Evolutionary conservation across 2,113 vertebrate genomes (phyloP).

Genomic region (Trogon melanurus): DNA sequence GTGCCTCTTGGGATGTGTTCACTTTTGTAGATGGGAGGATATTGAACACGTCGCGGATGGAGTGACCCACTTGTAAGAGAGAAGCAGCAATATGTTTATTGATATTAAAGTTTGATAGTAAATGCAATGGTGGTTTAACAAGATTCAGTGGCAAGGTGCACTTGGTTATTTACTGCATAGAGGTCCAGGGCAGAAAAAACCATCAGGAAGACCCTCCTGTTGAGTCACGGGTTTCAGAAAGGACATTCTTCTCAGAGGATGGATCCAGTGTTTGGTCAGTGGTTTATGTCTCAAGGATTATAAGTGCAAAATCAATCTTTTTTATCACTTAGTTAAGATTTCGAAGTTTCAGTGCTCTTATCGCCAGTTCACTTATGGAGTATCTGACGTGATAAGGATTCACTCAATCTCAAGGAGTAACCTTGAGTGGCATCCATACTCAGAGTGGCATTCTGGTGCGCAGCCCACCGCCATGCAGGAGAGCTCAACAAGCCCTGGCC

Average conservation of each 20-base stretch:
- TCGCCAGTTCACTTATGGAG: neutral
- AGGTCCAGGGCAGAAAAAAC: neutral
- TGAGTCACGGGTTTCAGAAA: neutral
- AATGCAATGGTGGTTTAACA: neutral
- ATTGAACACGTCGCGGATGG: neutral
- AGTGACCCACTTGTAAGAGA: neutral
- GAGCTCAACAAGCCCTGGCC: neutral
- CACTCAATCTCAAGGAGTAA: neutral
- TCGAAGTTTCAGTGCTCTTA: neutral
- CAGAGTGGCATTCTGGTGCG: neutral
- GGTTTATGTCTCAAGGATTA: neutral
- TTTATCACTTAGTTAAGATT: neutral
- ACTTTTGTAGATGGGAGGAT: neutral
- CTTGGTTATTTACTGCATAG: neutral
- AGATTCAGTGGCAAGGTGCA: neutral
- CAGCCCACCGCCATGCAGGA: neutral
- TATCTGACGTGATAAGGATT: neutral
- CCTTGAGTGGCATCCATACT: neutral
- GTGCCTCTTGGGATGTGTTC: neutral
- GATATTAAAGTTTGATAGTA: neutral
- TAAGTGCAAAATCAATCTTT: neutral
- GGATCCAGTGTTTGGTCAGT: neutral
- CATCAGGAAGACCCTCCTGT: neutral
- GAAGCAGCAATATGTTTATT: neutral
- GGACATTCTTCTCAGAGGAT: neutral